Base-by-base conservation (phyloP, 2,888 invertebrate genomes). In the Drosophila tanythrix region DNA sequence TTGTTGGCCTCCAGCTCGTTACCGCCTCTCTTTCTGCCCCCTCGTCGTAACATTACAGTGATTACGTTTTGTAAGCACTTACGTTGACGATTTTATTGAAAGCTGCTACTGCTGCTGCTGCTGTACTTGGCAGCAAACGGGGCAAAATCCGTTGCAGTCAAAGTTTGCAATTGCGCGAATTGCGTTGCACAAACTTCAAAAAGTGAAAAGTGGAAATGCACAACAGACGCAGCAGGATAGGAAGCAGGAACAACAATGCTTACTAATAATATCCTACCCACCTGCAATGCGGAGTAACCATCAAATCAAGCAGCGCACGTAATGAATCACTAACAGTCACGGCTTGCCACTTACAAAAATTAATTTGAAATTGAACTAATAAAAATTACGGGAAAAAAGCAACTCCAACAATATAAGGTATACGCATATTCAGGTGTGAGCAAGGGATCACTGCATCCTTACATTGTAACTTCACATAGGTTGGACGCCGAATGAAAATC, bases 61-160 rank as follows among this genome's bases (percentile, higher is more conserved):
- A 89, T 87, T 87, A 87, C 86, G 86, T 88, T 76, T 81, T 82
- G 89, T 81, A 85, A 87, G 88, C 82, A 81, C 78, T 79, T 76
- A 69, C 82, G 82, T 78, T 79, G 86, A 83, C 84, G 70, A 75
- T 76, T 88, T 88, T 86, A 86, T 85, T 85, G 84, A 83, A 70
- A 77, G 85, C 73, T 61, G 46, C 69, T 33, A 55, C 36, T 31
- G 51, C 1, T 60, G 18, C 25, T 68, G 35, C 29, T 55, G 53
- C 46, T 56, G 62, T 58, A 67, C 71, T 56, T 70, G 70, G 59
- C 61, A 64, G 68, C 70, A 63, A 65, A 51, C 60, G 63, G 66
- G 63, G 59, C 55, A 81, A 73, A 72, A 61, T 68, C 50, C 38
- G 53, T 43, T 25, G 62, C 67, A 61, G 72, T 69, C 76, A 72